Base-by-base conservation (phyloP, 2,113 vertebrate species). In the Furnarius figulus region DNA sequence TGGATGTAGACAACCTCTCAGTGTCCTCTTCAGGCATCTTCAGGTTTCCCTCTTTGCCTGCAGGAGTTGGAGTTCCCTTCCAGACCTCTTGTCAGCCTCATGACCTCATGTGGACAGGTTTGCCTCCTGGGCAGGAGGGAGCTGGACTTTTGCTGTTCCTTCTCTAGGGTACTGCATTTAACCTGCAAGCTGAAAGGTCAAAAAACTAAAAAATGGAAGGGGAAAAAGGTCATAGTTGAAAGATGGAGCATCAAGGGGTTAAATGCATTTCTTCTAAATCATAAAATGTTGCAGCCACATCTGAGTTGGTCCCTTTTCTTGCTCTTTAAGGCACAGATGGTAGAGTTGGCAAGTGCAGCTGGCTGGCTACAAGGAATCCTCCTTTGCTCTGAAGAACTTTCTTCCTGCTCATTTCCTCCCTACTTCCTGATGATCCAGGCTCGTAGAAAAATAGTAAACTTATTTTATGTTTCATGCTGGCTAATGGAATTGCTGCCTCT, bases 261-360 rank as follows among this genome's bases (percentile, higher is more conserved):
- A 93, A 96, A 65, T n/a, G 25, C 30, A 13, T 89, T 92, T 91
- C n/a, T 94, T 80, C 24, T 74, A 56, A 72, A 81, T 66, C 44
- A 24, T 84, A 50, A 76, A 94, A 85, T 84, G 62, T 77, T 96
- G 72, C 84, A 40, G 76, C 49, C 70, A 70, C 90, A 87, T 94
- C 85, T 81, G 90, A 96, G 80, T 90, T 92, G 84, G 75, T 93
- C 87, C 78, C 85, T 91, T 87, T 93, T 88, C 94, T 91, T 79
- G 42, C 89, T 86, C 90, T 90, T 89, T 15, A 79, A 96, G 88
- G 92, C 90, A 87, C 96, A 96, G 95, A 96, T 96, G 96, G 93
- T 85, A 59, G 84, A 92, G 70, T 85, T 97, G 96, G 95, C 93
- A 94, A 96, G 93, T 96, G 92, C 86, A 93, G 65, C 90, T 96